Conservation (phyloP, 2,113 vertebrate species). For the Ivindomyrus marchei region DNA sequence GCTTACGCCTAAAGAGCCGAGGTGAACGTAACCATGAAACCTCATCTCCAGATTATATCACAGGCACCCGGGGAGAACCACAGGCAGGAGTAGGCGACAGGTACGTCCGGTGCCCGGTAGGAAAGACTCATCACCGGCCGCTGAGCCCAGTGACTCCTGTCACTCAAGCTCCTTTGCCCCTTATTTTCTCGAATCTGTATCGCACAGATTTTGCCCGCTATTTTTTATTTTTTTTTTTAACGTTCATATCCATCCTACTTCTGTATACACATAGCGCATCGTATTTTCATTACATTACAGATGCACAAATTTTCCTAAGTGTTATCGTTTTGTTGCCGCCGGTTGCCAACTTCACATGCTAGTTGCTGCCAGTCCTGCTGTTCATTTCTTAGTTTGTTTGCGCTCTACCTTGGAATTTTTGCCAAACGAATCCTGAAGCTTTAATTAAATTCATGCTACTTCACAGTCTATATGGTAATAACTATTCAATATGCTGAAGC, state of each 20-base stretch:
- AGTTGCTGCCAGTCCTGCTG: slow-evolving; percentile 59
- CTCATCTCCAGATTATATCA: slow-evolving; percentile 55
- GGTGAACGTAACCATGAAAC: slow-evolving; percentile 26
- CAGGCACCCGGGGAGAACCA: slow-evolving; percentile 35
- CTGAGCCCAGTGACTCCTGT: slow-evolving; percentile 22
- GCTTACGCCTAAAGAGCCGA: slow-evolving; percentile 21
- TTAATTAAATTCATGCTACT: slow-evolving; percentile 74
- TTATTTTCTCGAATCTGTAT: background rate
- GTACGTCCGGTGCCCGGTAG: slow-evolving; percentile 49
- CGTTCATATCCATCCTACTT: background rate
- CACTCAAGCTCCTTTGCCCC: background rate
- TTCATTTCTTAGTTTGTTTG: slow-evolving; percentile 63
- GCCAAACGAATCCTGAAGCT: slow-evolving; percentile 71
- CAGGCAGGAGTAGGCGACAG: slow-evolving; percentile 45
- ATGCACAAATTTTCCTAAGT: slow-evolving; percentile 40
- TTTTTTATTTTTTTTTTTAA: background rate
- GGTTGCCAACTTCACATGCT: slow-evolving; percentile 56
- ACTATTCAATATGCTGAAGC: slow-evolving; percentile 49
- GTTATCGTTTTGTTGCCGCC: slow-evolving; percentile 50
- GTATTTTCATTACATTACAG: background rate
- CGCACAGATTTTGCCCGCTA: background rate
- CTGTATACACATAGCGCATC: background rate
- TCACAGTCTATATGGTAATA: slow-evolving; percentile 63
- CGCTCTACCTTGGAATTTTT: slow-evolving; percentile 71
- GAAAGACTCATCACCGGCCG: slow-evolving; percentile 49